Evolutionary conservation across 2,113 vertebrate species (phyloP).

Genomic region (Psilopsiagon aymara): DNA sequence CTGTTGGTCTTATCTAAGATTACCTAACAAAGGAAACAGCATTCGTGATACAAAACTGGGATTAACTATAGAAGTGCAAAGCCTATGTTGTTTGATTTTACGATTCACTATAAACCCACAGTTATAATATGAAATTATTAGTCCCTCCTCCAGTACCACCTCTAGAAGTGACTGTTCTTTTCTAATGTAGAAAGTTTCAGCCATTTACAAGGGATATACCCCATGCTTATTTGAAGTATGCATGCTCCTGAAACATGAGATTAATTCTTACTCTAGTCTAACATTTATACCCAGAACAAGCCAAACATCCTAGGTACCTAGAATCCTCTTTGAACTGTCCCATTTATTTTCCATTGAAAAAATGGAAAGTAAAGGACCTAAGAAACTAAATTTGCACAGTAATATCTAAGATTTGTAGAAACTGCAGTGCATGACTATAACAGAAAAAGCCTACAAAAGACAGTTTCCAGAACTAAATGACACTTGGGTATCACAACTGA

Average conservation of each 20-base stretch:
- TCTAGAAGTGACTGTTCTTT: neutral
- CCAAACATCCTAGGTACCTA: neutral
- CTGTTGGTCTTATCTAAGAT: slow-evolving; percentile 53
- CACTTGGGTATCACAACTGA: neutral
- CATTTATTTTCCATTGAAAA: neutral
- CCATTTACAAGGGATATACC: neutral
- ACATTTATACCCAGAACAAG: neutral
- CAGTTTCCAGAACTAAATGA: neutral
- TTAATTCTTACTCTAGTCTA: neutral
- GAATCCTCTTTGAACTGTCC: neutral
- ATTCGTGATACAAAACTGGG: slow-evolving; percentile 39
- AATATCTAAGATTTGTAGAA: neutral
- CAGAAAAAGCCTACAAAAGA: neutral
- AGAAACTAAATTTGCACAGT: neutral
- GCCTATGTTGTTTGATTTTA: slow-evolving; percentile 46
- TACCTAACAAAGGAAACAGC: slow-evolving; percentile 59
- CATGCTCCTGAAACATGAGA: neutral
- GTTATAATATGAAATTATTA: slow-evolving; percentile 1
- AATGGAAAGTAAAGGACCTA: neutral
- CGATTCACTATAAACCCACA: slow-evolving; percentile 25
- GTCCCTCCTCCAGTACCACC: neutral
- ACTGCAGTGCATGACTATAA: neutral
- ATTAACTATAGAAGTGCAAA: slow-evolving; percentile 38
- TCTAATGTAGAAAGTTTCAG: neutral
- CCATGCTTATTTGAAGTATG: neutral